Base-by-base conservation (phyloP, 2,888 invertebrate genomes). In the Ligdia adustata region DNA sequence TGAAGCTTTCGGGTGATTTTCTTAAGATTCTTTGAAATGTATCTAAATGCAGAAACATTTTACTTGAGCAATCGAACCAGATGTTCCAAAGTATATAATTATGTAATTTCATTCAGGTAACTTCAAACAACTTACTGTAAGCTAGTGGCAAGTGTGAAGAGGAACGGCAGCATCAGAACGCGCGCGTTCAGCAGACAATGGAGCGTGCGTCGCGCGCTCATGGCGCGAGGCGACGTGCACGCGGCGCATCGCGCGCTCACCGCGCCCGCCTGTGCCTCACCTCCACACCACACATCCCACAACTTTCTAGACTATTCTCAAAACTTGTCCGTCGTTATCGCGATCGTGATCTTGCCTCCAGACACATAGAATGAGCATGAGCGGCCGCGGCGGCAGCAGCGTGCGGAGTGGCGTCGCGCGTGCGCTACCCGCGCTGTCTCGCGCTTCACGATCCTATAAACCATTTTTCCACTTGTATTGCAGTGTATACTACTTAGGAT, bases 351-450 rank as follows among this genome's bases (percentile, higher is more conserved):
- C 65, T 65, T 54, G 53, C 60, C 48, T 56, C 57, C 57, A 41
- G 60, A 47, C 51, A 53, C 51, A 47, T 44, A 39, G 54, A 58
- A 60, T 54, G 64, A 60, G 73, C 80, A 71, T 72, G 85, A 78
- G 82, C 79, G 75, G 62, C 71, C 82, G 71, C 76, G 73, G 65
- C 78, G 80, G 68, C 71, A 41, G 72, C 79, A 73, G 59, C 71
- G 63, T 68, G 62, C 75, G 69, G 76, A 87, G 78, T 90, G 90
- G 48, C 79, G 76, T 75, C 87, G 89, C 90, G 90, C 90, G 71
- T 89, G 89, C 89, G 89, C 87, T 75, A 57, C 72, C 57, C 60
- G 55, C 51, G 52, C 42, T 51, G 43, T 55, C 49, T 54, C 52
- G 46, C 55, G 54, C 60, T 62, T 53, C 54, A 52, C 57, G 55